Conservation (phyloP, 1,140 invertebrate genomes). For the Dufourea novaeangliae region DNA sequence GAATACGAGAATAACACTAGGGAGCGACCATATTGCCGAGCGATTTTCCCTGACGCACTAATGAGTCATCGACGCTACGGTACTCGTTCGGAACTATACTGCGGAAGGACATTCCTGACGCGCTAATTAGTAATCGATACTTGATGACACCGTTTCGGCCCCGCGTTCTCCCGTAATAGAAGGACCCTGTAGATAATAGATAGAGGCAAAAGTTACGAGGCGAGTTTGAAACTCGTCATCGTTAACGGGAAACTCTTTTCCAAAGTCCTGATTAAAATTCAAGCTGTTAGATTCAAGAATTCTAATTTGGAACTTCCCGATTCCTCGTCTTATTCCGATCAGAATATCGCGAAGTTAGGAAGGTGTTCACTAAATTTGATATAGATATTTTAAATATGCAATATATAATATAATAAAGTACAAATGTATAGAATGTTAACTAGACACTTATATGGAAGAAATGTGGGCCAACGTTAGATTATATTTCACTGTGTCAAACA, state of each 20-base stretch:
- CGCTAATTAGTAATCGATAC: constrained; percentile 4
- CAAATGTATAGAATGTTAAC: too few relatives aligned
- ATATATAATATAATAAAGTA: too few relatives aligned
- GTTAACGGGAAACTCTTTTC: not conserved
- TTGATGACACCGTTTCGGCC: constrained; percentile 2
- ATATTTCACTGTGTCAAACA: too few relatives aligned
- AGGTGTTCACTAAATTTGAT: too few relatives aligned
- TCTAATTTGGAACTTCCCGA: too few relatives aligned
- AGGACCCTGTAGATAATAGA: constrained; percentile 3
- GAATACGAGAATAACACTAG: too few relatives aligned
- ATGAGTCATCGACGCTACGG: not conserved
- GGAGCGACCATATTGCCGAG: not conserved
- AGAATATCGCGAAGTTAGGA: too few relatives aligned
- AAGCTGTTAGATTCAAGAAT: not conserved
- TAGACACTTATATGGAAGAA: too few relatives aligned
- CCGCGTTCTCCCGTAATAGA: constrained; percentile 1
- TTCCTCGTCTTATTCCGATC: too few relatives aligned
- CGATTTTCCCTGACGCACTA: not conserved
- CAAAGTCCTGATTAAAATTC: not conserved
- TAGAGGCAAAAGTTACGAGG: not conserved
- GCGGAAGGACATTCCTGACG: not conserved
- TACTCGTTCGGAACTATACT: not conserved
- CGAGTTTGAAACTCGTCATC: not conserved
- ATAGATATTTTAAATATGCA: too few relatives aligned
- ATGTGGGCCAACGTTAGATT: too few relatives aligned